Base-by-base conservation (phyloP, 1,140 invertebrate species). In the Saccostrea glomerata region DNA sequence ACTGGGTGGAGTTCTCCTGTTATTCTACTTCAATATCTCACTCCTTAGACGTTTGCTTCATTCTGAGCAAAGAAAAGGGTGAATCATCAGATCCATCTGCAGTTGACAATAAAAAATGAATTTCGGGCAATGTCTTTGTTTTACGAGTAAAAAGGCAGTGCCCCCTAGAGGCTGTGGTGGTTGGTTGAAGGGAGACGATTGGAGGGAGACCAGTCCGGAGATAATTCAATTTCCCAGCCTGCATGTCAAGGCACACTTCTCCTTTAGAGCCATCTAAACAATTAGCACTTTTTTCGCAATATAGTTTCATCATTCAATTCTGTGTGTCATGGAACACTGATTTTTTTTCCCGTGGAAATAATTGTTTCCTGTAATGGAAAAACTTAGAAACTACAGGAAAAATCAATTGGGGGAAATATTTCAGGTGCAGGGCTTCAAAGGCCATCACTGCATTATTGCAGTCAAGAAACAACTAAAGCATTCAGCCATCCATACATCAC, bases 231-330 rank as follows among this genome's bases (percentile, higher is more conserved):
- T 77, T 77, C 70, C 70, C 70, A 30, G 70, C 23, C 23, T 77
- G 70, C 70, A 77, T 77, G 70, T 77, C 70, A 77, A 25, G 11
- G 23, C 70, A 77, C 70, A 77, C 70, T 77, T 36, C 30, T 77
- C 30, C 30, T 36, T 13, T 36, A 30, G 70, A 36, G 11, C 70
- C 25, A 30, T 30, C 70, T 36, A 77, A 25, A 30, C 70, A 77
- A 77, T 77, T 77, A 77, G 30, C 70, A 77, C 23, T 77, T 77
- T 36, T 36, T 30, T 77, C 13, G 70, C 70, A 77, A 77, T 77
- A 77, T 40, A 77, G 70, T 77, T 77, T 77, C 70, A 77, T 77
- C 70, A 77, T 77, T 77, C 30, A 77, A 77, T 77, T 77, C 70
- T 77, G 25, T 77, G 70, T 30, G 70, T 77, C 70, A 77, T 77